A percentile compares a stretch with the other conserved stretches of the same genome.
Conservation (phyloP, 2,113 vertebrate species). For the Anoplopoma fimbria region DNA sequence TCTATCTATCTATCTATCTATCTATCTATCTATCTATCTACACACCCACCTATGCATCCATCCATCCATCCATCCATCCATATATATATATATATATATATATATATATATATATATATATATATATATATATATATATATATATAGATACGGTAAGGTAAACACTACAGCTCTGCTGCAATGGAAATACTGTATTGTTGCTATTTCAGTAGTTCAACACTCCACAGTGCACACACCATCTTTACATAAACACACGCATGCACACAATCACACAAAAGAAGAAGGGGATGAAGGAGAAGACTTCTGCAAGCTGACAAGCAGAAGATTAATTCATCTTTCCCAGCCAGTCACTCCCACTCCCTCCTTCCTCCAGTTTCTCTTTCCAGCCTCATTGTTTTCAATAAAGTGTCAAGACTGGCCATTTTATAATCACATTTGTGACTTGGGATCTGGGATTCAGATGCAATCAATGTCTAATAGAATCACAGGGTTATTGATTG, state of each 20-base stretch:
- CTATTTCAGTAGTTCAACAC: constrained; percentile 31
- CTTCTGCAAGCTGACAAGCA: constrained; percentile 73
- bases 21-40: too few species aligned
- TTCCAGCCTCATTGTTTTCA: constrained; percentile 86
- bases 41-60: too few species aligned
- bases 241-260: constrained; percentile 10
- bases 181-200: neutral
- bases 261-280: constrained; percentile 46
- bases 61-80: too few species aligned
- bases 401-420: constrained; percentile 85
- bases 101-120: neutral
- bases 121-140: too few species aligned
- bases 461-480: constrained; percentile 88
- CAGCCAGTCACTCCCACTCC: constrained; percentile 67
- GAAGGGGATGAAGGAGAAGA: constrained; percentile 67
- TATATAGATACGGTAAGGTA: neutral
- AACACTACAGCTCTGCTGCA: constrained; percentile 1
- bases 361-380: constrained; percentile 63
- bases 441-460: constrained; percentile 84
- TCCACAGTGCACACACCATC: constrained; percentile 12
- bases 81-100: too few species aligned
- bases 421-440: constrained; percentile 87
- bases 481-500: constrained; percentile 86
- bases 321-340: constrained; percentile 81
- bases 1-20: too few species aligned